These are phyloP conservation scores for Conchocele bisecta DNA, from an alignment of 2,888 invertebrate species.

Conservation along the genomic window DNA sequence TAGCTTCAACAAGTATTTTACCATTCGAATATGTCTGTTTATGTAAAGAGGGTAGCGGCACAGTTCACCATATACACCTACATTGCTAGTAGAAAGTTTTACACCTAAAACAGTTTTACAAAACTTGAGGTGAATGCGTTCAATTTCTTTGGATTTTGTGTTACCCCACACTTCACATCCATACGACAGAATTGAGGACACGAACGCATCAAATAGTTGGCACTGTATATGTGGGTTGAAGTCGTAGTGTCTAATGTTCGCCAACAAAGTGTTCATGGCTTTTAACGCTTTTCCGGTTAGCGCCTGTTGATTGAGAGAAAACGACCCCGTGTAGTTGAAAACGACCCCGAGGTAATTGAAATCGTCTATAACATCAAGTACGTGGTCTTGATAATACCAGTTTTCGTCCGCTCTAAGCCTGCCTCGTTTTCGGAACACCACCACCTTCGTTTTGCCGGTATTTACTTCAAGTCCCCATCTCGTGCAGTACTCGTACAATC, in stretches of 20 bases:
- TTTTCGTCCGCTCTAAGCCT: not conserved
- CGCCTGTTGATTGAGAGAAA: not conserved
- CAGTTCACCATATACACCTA: conserved; percentile 10
- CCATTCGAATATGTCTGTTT: conserved; percentile 8
- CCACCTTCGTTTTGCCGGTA: conserved; percentile 11
- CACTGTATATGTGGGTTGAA: conserved; percentile 14
- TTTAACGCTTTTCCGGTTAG: conserved; percentile 21
- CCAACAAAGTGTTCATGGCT: conserved; percentile 6
- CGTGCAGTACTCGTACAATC: conserved; percentile 7
- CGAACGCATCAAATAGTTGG: conserved; percentile 38
- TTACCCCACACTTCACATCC: conserved; percentile 20
- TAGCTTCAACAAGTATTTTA: conserved; percentile 19
- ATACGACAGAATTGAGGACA: conserved; percentile 20
- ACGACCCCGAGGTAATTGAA: conserved; percentile 18
- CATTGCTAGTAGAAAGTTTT: conserved; percentile 9
- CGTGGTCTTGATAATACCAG: conserved; percentile 11
- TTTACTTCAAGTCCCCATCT: conserved; percentile 29
- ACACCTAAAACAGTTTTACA: conserved; percentile 15
- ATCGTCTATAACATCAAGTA: conserved; percentile 13
- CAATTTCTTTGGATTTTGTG: conserved; percentile 9
- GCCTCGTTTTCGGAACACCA: conserved; percentile 24
- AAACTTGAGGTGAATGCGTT: conserved; percentile 26
- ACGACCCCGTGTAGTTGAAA: conserved; percentile 19
- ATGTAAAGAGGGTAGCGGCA: conserved; percentile 16
- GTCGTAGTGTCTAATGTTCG: not conserved